Conservation (phyloP, 2,888 invertebrate species). For the Meteorus colon region DNA sequence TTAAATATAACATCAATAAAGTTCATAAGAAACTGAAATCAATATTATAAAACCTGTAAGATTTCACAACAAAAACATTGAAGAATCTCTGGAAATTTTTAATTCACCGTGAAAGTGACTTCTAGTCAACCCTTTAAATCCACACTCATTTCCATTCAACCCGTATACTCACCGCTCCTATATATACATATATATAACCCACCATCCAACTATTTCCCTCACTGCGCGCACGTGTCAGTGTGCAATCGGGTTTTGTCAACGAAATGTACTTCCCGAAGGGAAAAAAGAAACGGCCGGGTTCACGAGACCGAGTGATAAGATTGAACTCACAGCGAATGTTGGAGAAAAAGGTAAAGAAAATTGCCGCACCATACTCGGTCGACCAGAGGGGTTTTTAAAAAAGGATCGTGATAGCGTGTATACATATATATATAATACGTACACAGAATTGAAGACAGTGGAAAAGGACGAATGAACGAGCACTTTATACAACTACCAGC, state of each 20-base stretch:
- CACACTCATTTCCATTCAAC: background rate
- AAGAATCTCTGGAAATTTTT: background rate
- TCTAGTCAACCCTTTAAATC: conserved; percentile 5
- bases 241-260: conserved; percentile 51
- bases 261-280: conserved; percentile 41
- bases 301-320: conserved; percentile 31
- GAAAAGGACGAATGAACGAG: conserved; percentile 51
- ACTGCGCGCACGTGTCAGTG: conserved; percentile 40
- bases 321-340: conserved; percentile 16
- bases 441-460: conserved; percentile 5
- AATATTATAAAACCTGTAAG: too few relatives aligned
- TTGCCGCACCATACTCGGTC: conserved; percentile 3
- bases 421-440: background rate
- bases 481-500: conserved; percentile 47
- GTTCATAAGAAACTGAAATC: too few relatives aligned
- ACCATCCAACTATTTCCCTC: background rate
- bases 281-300: conserved; percentile 35
- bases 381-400: conserved; percentile 17
- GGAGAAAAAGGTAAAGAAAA: conserved; percentile 31
- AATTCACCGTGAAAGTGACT: conserved; percentile 9
- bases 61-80: background rate
- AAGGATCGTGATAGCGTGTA: conserved; percentile 14
- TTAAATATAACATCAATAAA: too few relatives aligned
- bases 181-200: background rate
- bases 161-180: background rate